Conservation (phyloP, 2,113 vertebrate genomes). For the Hucho hucho region DNA sequence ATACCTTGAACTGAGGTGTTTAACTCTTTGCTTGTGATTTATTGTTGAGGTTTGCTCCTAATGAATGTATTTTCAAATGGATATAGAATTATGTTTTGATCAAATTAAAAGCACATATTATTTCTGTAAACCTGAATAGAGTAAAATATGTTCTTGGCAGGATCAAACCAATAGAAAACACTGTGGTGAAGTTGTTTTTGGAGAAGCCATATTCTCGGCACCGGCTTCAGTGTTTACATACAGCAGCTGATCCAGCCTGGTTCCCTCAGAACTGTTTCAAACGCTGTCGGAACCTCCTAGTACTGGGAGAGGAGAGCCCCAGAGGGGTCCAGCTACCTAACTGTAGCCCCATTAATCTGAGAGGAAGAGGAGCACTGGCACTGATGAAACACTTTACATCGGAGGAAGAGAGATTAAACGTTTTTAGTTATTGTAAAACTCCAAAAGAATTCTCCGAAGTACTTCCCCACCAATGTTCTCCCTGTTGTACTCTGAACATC, state of each 20-base stretch:
- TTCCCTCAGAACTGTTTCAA: background rate
- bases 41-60: too few relatives aligned
- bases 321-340: slow-evolving; percentile 5
- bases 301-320: slow-evolving; percentile 3
- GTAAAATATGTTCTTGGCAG: too few relatives aligned
- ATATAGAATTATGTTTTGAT: too few relatives aligned
- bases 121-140: too few relatives aligned
- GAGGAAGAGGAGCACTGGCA: background rate
- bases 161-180: too few relatives aligned
- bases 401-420: slow-evolving; percentile 11
- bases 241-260: background rate
- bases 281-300: too few relatives aligned
- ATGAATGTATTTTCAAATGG: too few relatives aligned
- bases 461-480: background rate
- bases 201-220: background rate
- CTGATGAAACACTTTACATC: slow-evolving; percentile 22
- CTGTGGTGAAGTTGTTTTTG: background rate
- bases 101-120: too few relatives aligned
- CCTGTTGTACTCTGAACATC: background rate
- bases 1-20: background rate
- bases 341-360: slow-evolving; percentile 4
- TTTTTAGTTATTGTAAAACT: background rate
- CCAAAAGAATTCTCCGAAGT: background rate
- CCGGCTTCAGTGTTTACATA: background rate
- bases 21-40: background rate